These are phyloP conservation scores for Lathamus discolor DNA, from an alignment of 2,113 vertebrate genomes.

Conservation along the genomic window DNA sequence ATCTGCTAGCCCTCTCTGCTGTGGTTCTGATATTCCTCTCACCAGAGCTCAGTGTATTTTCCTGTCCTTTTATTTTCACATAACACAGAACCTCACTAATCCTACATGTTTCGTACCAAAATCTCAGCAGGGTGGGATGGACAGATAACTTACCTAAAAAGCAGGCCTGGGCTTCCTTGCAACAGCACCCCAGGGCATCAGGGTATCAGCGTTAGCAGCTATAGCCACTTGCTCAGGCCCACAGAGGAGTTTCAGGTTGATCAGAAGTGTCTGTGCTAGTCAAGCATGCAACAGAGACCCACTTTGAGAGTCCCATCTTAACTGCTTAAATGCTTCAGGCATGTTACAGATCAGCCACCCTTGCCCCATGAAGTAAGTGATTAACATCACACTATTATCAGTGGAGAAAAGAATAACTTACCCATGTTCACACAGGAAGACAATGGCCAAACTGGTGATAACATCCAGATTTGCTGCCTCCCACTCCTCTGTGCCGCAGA, in stretches of 20 bases:
- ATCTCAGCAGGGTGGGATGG: neutral
- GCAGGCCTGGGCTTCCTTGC: neutral
- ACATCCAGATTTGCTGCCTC: conserved; percentile 44
- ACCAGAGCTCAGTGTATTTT: neutral
- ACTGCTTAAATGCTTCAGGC: neutral
- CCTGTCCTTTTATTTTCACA: neutral
- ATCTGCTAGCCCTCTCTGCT: neutral
- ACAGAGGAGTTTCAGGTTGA: neutral
- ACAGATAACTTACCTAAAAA: neutral
- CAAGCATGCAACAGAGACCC: neutral
- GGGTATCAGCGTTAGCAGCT: neutral
- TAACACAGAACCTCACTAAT: neutral
- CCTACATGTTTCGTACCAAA: neutral
- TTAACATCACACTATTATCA: neutral
- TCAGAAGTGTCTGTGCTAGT: neutral
- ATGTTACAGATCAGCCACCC: neutral
- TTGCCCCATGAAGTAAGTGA: neutral
- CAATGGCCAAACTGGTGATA: neutral
- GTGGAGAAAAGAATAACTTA: neutral
- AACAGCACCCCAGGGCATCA: neutral
- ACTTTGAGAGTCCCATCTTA: neutral
- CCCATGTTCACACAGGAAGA: neutral
- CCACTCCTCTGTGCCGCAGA: neutral
- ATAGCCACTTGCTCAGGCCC: neutral
- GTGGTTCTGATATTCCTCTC: neutral